Percentiles rank a stretch among this genome's conserved stretches.
These are phyloP conservation scores for Drosophila subobscura DNA, from an alignment of 1,140 invertebrate species.

Conservation along the genomic window DNA sequence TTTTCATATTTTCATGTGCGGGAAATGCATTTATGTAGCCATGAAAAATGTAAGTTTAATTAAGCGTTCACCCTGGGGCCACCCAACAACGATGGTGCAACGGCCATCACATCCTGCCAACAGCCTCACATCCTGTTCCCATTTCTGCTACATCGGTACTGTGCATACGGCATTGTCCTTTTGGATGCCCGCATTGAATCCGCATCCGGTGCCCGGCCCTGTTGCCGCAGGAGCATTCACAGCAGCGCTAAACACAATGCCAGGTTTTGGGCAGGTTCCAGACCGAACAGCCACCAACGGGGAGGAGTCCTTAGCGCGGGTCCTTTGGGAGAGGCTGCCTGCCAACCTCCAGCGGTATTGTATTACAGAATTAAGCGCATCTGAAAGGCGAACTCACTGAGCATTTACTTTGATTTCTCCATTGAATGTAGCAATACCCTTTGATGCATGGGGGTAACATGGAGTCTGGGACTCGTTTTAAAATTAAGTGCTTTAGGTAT, in stretches of 20 bases:
- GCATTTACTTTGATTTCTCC: slow-evolving; percentile 66
- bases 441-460: not conserved
- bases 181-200: slow-evolving; percentile 69
- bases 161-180: slow-evolving; percentile 56
- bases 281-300: slow-evolving; percentile 13
- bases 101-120: slow-evolving; percentile 57
- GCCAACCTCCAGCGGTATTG: slow-evolving; percentile 45
- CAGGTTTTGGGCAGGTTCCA: slow-evolving; percentile 45
- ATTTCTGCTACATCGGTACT: slow-evolving; percentile 30
- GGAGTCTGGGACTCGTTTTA: not conserved
- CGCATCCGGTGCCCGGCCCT: slow-evolving; percentile 56
- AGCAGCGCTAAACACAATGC: slow-evolving; percentile 54
- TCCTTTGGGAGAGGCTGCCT: slow-evolving; percentile 19
- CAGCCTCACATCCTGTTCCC: slow-evolving; percentile 64
- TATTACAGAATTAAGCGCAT: slow-evolving; percentile 71
- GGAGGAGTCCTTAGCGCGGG: slow-evolving; percentile 40
- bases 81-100: not conserved
- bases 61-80: slow-evolving; percentile 59
- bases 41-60: slow-evolving; percentile 78
- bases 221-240: slow-evolving; percentile 15
- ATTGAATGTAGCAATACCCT: slow-evolving; percentile 12
- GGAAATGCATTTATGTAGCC: slow-evolving; percentile 61
- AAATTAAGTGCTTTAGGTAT: not conserved
- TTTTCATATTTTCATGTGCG: slow-evolving; percentile 28
- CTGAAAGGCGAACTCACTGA: slow-evolving; percentile 52